Conservation (phyloP, 2,113 vertebrate species). For the Micronycteris hirsuta region DNA sequence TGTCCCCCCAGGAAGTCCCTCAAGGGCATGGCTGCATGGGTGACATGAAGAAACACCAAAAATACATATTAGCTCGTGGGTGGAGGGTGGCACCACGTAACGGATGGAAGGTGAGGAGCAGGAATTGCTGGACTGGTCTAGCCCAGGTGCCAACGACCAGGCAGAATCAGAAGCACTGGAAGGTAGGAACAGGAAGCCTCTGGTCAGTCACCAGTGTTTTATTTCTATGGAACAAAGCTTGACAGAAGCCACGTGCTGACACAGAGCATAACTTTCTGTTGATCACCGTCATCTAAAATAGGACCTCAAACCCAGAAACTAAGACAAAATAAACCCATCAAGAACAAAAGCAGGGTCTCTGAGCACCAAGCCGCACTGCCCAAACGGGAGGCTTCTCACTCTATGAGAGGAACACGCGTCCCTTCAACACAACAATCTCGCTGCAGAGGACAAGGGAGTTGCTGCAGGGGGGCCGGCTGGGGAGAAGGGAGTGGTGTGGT, state of each 20-base stretch:
- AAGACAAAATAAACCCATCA: too few relatives aligned
- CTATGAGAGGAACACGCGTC: rapidly evolving
- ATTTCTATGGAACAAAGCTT: not conserved
- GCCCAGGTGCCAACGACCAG: not conserved
- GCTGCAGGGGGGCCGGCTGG: too few relatives aligned
- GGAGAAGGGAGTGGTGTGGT: not conserved
- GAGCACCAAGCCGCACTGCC: not conserved
- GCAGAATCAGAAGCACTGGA: not conserved
- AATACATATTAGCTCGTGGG: not conserved
- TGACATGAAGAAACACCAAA: not conserved
- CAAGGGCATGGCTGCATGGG: not conserved
- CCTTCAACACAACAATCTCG: not conserved
- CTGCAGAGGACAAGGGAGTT: rapidly evolving
- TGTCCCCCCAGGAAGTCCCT: not conserved
- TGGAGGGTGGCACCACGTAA: too few relatives aligned
- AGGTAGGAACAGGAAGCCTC: not conserved
- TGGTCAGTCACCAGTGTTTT: not conserved
- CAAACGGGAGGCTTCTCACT: not conserved
- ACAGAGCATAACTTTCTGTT: not conserved
- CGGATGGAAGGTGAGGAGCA: not conserved
- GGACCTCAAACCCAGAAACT: not conserved
- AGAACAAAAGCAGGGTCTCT: not conserved
- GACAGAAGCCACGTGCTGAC: rapidly evolving
- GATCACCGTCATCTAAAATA: too few relatives aligned
- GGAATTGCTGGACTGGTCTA: not conserved